Evolutionary conservation across 2,797 vertebrate genomes (phyloP), one percentile per base, ranked within the genome.

Genomic region (Enteromius mattozi): DNA sequence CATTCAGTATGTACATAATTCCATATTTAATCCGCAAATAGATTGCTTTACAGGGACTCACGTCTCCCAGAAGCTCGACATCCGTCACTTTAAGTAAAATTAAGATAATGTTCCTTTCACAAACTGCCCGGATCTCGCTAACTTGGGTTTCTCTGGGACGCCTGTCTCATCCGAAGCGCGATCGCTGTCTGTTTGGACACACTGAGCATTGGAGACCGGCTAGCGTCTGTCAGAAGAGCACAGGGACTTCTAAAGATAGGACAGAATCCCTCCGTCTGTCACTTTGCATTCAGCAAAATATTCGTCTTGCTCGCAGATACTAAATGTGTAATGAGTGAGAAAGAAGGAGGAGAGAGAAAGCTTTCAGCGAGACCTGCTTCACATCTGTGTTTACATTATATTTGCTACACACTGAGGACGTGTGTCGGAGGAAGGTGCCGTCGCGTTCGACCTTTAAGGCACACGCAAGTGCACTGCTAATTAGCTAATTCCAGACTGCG

Each of bases 401-500:
- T 61, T 12, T 27, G 75, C n/a, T 77, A 17, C 21, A 40, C 21
- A 13, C 1, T 30, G 70, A 74, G 16, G 16, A 10, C 4, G 4
- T 5, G 37, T 27, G 6, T 14, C 19, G 45, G 40, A 30, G 16
- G n/a, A 27, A 40, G 19, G 13, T 17, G n/a, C 24, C 21, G 77
- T 49, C 4, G 4, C 35, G 33, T 77, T 77, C 47, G 69, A 88
- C 47, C 72, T 84, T 72, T 42, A n/a, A 51, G n/a, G 40, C 10
- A 16, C 7, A 72, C 72, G 65, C 70, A 83, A 56, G 54, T 79
- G 90, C 89, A 86, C 61, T 69, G 88, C 89, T 94, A 93, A 95
- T 94, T 91, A 89, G 87, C 85, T 94, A 94, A 95, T 93, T 92
- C 91, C 88, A 88, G 88, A 90, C 83, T 37, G 89, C 81, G 89